Percentiles rank a stretch among this genome's conserved stretches.
phyloP scores from a whole-genome alignment of 2,888 invertebrate genomes.

The Acanthoscelides obtectus region DNA sequence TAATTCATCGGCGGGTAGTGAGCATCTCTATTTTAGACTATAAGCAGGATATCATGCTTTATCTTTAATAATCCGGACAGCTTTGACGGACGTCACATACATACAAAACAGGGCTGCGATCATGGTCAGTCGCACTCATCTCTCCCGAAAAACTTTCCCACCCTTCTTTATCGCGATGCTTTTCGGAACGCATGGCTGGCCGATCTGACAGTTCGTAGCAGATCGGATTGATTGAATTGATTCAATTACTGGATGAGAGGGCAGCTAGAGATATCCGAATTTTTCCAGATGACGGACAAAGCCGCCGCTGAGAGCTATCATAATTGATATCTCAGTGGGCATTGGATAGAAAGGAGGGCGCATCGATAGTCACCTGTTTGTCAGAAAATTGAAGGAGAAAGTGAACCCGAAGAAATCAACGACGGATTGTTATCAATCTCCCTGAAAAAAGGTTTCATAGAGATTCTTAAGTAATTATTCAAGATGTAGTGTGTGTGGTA shows the following conservation, averaged over 20 bases:
- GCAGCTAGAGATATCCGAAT: background rate
- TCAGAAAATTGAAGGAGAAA: background rate
- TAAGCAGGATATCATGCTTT: background rate
- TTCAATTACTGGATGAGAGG: conserved; percentile 3
- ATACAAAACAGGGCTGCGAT: background rate
- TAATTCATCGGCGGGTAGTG: too few relatives aligned
- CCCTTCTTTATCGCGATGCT: background rate
- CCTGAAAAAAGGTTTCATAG: too few relatives aligned
- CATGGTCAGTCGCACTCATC: background rate
- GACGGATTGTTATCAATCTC: too few relatives aligned
- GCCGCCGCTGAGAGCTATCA: conserved; percentile 21
- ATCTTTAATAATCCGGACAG: background rate
- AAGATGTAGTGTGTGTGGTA: too few relatives aligned
- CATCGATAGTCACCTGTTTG: conserved; percentile 27
- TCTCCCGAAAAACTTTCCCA: background rate
- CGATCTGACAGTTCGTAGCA: background rate
- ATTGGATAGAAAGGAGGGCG: conserved; percentile 3
- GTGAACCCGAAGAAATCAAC: too few relatives aligned
- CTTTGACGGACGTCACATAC: background rate
- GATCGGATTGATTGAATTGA: conserved; percentile 7
- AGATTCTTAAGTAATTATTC: too few relatives aligned
- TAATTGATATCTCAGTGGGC: conserved; percentile 33
- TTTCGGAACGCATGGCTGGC: background rate
- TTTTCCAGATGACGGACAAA: background rate
- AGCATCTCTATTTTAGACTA: background rate